A percentile compares a stretch with the other conserved stretches of the same genome.
These are phyloP conservation scores for Puntigrus tetrazona DNA, from an alignment of 2,113 vertebrate genomes.

Conservation along the genomic window DNA sequence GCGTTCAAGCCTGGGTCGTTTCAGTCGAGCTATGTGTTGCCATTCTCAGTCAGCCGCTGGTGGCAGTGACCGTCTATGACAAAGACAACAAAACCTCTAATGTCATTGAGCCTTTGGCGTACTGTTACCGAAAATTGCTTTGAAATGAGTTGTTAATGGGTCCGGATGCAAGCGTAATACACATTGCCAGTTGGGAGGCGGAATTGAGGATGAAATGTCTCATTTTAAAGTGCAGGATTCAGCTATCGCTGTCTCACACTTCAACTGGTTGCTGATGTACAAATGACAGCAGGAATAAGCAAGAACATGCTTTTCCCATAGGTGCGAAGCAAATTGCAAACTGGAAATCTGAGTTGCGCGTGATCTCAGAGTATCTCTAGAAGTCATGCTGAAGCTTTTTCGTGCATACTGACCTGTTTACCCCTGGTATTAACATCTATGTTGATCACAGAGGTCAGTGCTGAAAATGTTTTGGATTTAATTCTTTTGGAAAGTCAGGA, in stretches of 20 bases:
- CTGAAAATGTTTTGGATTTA: background rate
- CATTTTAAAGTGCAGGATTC: slow-evolving; percentile 8
- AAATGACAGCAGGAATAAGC: background rate
- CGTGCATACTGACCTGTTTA: background rate
- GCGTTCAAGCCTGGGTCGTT: background rate
- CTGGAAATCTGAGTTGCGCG: background rate
- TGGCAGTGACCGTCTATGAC: slow-evolving; percentile 28
- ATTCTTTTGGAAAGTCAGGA: background rate
- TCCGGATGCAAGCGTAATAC: slow-evolving; percentile 23
- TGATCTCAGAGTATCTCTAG: background rate
- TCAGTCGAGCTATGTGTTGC: slow-evolving; percentile 4
- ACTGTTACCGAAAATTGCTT: slow-evolving; percentile 28
- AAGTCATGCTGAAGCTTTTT: background rate
- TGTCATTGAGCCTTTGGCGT: background rate
- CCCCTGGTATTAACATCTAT: background rate
- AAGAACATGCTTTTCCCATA: background rate
- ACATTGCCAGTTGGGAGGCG: background rate
- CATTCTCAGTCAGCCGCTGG: background rate
- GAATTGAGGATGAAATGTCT: background rate
- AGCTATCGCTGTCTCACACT: background rate
- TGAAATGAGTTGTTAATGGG: slow-evolving; percentile 40
- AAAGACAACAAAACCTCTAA: slow-evolving; percentile 31
- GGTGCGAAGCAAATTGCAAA: background rate
- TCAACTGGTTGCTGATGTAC: background rate
- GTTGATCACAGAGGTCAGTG: background rate